A percentile compares a stretch with the other conserved stretches of the same genome.
Conservation (phyloP, 2,113 vertebrate genomes). For the Mesocricetus auratus region DNA sequence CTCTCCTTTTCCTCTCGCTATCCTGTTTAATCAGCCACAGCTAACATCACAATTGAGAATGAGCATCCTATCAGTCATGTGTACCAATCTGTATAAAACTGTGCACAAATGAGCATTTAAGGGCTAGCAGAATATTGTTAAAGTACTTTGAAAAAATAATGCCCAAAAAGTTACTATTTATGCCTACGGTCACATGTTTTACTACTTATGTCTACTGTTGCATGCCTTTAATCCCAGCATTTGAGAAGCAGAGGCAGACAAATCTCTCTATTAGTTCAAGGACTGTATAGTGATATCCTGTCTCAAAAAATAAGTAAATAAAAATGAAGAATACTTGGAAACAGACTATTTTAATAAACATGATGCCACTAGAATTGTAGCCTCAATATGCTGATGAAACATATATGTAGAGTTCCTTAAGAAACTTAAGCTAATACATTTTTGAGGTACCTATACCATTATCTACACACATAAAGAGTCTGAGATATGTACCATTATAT, state of each 20-base stretch:
- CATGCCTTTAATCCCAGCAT: neutral
- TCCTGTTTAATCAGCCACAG: neutral
- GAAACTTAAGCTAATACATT: constrained; percentile 50
- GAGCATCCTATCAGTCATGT: neutral
- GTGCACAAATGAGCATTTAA: constrained; percentile 14
- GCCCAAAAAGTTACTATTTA: constrained; percentile 18
- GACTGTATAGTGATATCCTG: neutral
- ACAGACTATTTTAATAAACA: constrained; percentile 58
- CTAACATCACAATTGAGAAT: constrained; percentile 38
- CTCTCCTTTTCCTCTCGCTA: neutral
- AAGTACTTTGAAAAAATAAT: constrained; percentile 30
- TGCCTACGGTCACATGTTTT: neutral
- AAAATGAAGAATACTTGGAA: constrained; percentile 13
- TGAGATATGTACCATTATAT: constrained; percentile 34
- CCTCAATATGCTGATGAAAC: constrained; percentile 41
- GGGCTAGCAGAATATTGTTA: neutral
- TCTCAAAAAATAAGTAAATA: neutral
- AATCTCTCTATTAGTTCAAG: neutral
- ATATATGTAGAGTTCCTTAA: constrained; percentile 40
- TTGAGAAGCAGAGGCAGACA: neutral
- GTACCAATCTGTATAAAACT: neutral
- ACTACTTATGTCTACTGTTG: neutral
- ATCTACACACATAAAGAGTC: constrained; percentile 32
- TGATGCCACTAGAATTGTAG: constrained; percentile 56
- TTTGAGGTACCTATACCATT: neutral